Conservation (phyloP, 2,888 invertebrate species). For the Itoplectis maculator region DNA sequence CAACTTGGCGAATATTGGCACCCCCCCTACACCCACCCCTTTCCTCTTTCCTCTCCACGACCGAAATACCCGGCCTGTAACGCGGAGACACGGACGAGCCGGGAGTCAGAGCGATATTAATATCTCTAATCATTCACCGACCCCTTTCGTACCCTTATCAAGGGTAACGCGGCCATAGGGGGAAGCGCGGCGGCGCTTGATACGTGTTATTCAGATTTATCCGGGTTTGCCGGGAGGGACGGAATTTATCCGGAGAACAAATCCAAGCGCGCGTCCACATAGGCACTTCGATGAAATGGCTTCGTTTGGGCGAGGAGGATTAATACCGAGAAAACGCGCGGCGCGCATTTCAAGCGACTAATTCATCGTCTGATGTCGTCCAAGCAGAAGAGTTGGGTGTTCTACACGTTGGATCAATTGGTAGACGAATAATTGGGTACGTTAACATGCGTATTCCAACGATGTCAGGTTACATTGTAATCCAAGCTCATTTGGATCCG, state of each 20-base stretch:
- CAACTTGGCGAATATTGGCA: slow-evolving; percentile 76
- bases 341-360: slow-evolving; percentile 40
- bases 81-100: slow-evolving; percentile 38
- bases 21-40: no score
- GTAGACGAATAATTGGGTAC: background rate
- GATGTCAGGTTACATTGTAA: no score
- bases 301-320: slow-evolving; percentile 75
- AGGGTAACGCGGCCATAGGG: slow-evolving; percentile 78
- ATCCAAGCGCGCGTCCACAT: slow-evolving; percentile 76
- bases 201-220: slow-evolving; percentile 83
- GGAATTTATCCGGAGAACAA: slow-evolving; percentile 79
- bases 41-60: no score
- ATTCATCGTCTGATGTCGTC: slow-evolving; percentile 62
- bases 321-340: slow-evolving; percentile 71
- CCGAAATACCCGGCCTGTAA: slow-evolving; percentile 38
- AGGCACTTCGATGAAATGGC: slow-evolving; percentile 74
- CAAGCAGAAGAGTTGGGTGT: slow-evolving; percentile 7
- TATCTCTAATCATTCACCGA: slow-evolving; percentile 84
- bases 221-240: slow-evolving; percentile 79
- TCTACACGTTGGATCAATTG: background rate
- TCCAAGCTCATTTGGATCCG: no score
- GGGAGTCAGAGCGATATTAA: slow-evolving; percentile 79
- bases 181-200: slow-evolving; percentile 78
- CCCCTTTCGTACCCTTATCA: slow-evolving; percentile 83
- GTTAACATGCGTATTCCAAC: no score